phyloP scores from a whole-genome alignment of 1,140 invertebrate genomes.

The Brachionus koreanus region DNA sequence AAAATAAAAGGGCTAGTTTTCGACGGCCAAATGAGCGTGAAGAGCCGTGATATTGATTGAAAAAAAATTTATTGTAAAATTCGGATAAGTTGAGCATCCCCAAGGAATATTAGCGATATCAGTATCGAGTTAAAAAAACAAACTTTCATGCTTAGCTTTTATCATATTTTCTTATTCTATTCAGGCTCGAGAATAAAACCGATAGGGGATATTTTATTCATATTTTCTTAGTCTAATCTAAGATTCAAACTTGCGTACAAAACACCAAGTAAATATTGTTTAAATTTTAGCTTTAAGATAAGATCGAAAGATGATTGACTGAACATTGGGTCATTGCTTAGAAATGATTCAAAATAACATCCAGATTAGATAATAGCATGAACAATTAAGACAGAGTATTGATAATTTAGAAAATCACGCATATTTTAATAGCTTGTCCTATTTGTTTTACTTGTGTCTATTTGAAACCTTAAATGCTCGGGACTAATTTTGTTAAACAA shows the following conservation, averaged over 20 bases:
- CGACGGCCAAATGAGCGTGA: background rate
- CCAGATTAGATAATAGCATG: conserved; percentile 15
- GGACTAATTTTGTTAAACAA: background rate
- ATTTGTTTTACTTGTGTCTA: conserved; percentile 28
- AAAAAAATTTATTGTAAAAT: background rate
- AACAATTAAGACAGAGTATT: background rate
- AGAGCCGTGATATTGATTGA: background rate
- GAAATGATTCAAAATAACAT: background rate
- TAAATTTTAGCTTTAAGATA: background rate
- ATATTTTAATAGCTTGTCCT: conserved; percentile 3
- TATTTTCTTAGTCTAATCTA: background rate
- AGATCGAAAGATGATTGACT: background rate
- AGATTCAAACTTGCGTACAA: background rate
- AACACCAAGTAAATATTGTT: background rate
- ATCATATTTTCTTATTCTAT: conserved; percentile 1
- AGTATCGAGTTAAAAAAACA: background rate
- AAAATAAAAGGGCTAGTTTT: background rate
- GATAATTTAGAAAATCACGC: background rate
- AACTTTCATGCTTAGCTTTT: background rate
- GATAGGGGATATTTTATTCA: background rate
- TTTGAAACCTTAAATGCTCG: background rate
- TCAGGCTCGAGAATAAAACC: background rate
- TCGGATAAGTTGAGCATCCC: background rate
- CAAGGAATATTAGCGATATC: background rate
- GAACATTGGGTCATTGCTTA: background rate